Conservation (phyloP, 2,113 vertebrate genomes). For the Antigone vipio region DNA sequence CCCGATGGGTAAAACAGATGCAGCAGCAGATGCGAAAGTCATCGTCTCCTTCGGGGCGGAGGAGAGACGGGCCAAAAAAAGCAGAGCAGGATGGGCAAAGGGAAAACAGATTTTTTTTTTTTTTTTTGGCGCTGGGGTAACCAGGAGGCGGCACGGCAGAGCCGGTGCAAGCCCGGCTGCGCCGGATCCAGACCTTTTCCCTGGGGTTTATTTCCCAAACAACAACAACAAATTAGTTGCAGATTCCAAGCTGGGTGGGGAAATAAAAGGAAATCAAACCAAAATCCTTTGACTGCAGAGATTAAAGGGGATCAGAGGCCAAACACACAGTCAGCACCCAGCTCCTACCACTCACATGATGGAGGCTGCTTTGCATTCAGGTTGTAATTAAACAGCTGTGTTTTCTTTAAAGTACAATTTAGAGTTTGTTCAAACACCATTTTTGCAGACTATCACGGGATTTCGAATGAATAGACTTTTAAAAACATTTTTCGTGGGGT, state of each 20-base stretch:
- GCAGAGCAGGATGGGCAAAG: constrained; percentile 44
- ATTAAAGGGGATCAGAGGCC: constrained; percentile 61
- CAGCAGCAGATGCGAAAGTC: constrained; percentile 60
- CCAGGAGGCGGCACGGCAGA: constrained; percentile 20
- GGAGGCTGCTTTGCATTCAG: constrained; percentile 25
- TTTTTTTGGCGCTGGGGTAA: neutral
- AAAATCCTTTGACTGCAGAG: constrained; percentile 50
- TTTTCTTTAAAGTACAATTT: constrained; percentile 50
- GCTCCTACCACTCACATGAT: constrained; percentile 26
- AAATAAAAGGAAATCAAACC: constrained; percentile 64
- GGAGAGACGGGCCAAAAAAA: constrained; percentile 28
- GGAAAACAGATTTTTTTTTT: constrained; percentile 20
- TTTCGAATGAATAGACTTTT: neutral
- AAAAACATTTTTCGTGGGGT: neutral
- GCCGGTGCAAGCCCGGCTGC: neutral
- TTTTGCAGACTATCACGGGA: neutral
- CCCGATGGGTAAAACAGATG: constrained; percentile 73
- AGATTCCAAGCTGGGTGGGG: constrained; percentile 54
- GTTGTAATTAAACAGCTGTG: constrained; percentile 56
- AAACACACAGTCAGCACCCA: constrained; percentile 56
- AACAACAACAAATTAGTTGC: constrained; percentile 62
- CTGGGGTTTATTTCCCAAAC: constrained; percentile 56
- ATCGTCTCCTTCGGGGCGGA: constrained; percentile 46
- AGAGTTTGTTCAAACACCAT: constrained; percentile 10
- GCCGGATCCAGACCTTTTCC: constrained; percentile 37